Conservation (phyloP, 2,888 invertebrate genomes). For the Noctua janthe region DNA sequence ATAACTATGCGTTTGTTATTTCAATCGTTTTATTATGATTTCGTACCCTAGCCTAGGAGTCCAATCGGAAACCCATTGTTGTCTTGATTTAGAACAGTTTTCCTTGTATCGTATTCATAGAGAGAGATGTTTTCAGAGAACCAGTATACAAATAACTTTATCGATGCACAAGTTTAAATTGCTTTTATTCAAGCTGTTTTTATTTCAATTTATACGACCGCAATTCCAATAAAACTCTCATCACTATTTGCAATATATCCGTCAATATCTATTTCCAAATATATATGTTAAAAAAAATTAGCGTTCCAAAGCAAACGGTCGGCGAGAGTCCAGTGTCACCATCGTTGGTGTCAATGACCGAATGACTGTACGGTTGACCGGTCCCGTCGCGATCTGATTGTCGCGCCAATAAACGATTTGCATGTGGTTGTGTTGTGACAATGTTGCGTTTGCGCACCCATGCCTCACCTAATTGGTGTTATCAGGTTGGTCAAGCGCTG, state of each 20-base stretch:
- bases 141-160: conserved; percentile 19
- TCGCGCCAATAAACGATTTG: conserved; percentile 87
- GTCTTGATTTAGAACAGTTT: background rate
- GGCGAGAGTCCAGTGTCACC: conserved; percentile 73
- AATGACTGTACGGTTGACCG: conserved; percentile 84
- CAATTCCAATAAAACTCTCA: conserved; percentile 16
- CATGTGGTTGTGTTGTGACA: conserved; percentile 81
- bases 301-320: conserved; percentile 37
- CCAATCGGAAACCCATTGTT: conserved; percentile 7
- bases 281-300: conserved; percentile 9
- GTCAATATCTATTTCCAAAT: conserved; percentile 26
- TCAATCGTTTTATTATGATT: conserved; percentile 1
- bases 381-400: conserved; percentile 89
- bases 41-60: background rate
- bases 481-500: conserved; percentile 75
- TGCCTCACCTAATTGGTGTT: conserved; percentile 79
- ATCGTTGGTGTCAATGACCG: conserved; percentile 83
- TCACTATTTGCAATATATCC: conserved; percentile 20
- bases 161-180: conserved; percentile 10
- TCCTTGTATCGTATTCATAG: background rate
- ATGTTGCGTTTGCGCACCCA: conserved; percentile 83
- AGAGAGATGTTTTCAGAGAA: conserved; percentile 8
- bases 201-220: conserved; percentile 23
- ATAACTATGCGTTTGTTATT: conserved; percentile 17
- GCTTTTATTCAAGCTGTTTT: conserved; percentile 3